phyloP scores from a whole-genome alignment of 2,113 vertebrate genomes.

The Hemichromis elongatus region DNA sequence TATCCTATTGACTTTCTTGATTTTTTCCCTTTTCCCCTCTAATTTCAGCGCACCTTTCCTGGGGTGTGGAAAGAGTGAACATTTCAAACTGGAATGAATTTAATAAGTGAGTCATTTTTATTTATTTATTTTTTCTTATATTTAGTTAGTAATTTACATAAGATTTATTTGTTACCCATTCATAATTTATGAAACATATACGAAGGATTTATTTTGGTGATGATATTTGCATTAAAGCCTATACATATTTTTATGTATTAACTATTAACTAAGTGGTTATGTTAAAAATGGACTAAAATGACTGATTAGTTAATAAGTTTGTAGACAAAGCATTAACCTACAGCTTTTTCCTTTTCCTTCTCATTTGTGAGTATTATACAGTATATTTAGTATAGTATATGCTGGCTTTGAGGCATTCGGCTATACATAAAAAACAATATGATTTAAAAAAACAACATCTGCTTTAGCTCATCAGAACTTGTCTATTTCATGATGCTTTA shows the following conservation, averaged over 20 bases:
- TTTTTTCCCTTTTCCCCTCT: neutral
- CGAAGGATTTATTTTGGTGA: neutral
- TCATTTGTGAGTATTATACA: neutral
- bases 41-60: conserved; percentile 65
- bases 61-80: conserved; percentile 56
- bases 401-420: neutral
- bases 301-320: too few species aligned
- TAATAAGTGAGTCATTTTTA: conserved; percentile 65
- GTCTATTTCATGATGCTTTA: neutral
- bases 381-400: neutral
- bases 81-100: conserved; percentile 49
- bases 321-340: neutral
- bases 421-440: neutral
- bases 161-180: neutral
- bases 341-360: neutral
- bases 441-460: neutral
- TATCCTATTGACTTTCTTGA: neutral
- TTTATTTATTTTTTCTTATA: neutral
- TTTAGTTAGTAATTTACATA: neutral
- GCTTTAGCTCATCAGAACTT: neutral
- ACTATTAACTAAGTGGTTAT: neutral
- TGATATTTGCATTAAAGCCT: neutral
- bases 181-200: neutral
- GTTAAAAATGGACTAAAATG: neutral
- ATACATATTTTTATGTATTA: neutral